phyloP scores from a whole-genome alignment of 2,113 vertebrate species.

The Amazona vittata region DNA sequence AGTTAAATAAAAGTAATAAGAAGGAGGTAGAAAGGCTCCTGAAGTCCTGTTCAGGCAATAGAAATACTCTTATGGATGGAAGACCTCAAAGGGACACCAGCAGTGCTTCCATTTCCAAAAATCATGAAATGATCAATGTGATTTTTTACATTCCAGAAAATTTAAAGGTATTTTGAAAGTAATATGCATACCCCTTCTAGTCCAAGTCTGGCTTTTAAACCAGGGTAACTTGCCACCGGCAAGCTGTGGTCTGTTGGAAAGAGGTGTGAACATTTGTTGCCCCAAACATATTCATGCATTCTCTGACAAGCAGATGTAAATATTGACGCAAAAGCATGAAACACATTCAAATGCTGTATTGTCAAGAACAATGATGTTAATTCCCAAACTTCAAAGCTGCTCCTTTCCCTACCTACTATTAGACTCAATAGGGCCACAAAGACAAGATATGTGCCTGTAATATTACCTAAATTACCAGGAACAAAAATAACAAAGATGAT shows the following conservation, averaged over 20 bases:
- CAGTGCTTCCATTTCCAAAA: background rate
- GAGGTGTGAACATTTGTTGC: background rate
- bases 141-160: background rate
- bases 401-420: background rate
- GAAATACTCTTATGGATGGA: background rate
- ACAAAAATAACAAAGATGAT: background rate
- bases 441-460: background rate
- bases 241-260: background rate
- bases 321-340: background rate
- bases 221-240: background rate
- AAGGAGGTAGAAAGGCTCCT: background rate
- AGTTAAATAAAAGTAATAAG: background rate
- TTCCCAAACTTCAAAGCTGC: background rate
- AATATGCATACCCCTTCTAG: rapidly evolving
- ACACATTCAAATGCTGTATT: background rate
- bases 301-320: background rate
- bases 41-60: background rate
- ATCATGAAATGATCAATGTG: background rate
- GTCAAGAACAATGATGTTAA: background rate
- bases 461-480: background rate
- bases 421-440: rapidly evolving
- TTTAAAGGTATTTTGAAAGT: background rate
- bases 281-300: background rate
- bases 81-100: background rate
- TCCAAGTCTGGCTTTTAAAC: background rate